Evolutionary conservation across 2,888 invertebrate species (phyloP).

Genomic region (Diaphora mendica): DNA sequence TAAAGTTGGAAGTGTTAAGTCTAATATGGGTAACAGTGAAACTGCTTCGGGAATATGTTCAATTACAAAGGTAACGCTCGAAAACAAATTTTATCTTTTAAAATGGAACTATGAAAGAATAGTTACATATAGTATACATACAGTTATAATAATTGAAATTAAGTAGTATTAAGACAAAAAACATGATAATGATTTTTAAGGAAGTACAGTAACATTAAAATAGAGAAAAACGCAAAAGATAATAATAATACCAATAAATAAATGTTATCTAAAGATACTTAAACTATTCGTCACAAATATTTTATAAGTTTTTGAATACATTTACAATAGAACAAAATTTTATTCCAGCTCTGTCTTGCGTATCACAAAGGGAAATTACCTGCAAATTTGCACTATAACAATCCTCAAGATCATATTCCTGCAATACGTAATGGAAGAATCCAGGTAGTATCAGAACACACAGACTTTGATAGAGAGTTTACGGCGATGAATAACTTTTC

Average conservation of each 20-base stretch:
- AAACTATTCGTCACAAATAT: not conserved
- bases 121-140: no score
- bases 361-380: slow-evolving; percentile 60
- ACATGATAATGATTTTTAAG: no score
- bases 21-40: slow-evolving; percentile 73
- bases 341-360: slow-evolving; percentile 58
- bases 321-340: not conserved
- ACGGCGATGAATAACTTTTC: slow-evolving; percentile 67
- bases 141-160: no score
- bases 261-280: not conserved
- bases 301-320: no score
- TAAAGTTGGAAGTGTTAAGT: slow-evolving; percentile 79
- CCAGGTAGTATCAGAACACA: slow-evolving; percentile 52
- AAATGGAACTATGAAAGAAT: not conserved
- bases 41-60: slow-evolving; percentile 77
- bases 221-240: no score
- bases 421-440: slow-evolving; percentile 57
- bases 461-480: slow-evolving; percentile 53
- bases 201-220: no score
- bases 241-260: no score
- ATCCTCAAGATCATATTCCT: slow-evolving; percentile 55
- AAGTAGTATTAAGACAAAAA: no score
- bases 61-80: slow-evolving; percentile 79
- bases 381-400: slow-evolving; percentile 59
- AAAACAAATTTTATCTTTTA: not conserved